phyloP scores from a whole-genome alignment of 2,888 invertebrate species.

The Prenolepis imparis region DNA sequence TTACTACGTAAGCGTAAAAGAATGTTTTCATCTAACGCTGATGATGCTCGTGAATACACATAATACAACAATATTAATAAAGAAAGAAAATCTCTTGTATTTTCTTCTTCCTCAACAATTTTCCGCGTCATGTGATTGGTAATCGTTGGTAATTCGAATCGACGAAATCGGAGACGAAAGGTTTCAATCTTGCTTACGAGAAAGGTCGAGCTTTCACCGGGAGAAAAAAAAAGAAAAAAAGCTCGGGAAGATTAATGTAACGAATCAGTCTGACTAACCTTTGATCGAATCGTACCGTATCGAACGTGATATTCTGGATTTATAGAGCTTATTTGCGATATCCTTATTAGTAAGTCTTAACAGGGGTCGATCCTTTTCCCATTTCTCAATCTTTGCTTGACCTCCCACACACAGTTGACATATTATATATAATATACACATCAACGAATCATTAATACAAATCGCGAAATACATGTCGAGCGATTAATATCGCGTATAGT shows the following conservation, averaged over 20 bases:
- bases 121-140: not conserved
- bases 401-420: not conserved
- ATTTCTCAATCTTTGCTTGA: not conserved
- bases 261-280: conserved; percentile 46
- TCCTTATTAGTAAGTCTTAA: conserved; percentile 28
- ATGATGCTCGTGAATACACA: not conserved
- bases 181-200: conserved; percentile 29
- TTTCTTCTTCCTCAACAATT: not conserved
- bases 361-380: not conserved
- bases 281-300: conserved; percentile 37
- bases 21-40: conserved; percentile 2
- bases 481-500: not conserved
- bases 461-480: not conserved
- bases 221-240: not conserved
- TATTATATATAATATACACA: not conserved
- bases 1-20: not conserved
- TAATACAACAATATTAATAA: not conserved
- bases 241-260: conserved; percentile 43
- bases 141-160: conserved; percentile 1
- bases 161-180: conserved; percentile 29
- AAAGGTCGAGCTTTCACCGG: not conserved
- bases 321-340: conserved; percentile 31
- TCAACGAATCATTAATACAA: not conserved
- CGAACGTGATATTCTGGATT: conserved; percentile 21
- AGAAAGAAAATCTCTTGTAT: not conserved